Percentiles rank a stretch among this genome's conserved stretches.
Evolutionary conservation across 1,140 invertebrate species (phyloP).

Genomic region (Papilio glaucus): DNA sequence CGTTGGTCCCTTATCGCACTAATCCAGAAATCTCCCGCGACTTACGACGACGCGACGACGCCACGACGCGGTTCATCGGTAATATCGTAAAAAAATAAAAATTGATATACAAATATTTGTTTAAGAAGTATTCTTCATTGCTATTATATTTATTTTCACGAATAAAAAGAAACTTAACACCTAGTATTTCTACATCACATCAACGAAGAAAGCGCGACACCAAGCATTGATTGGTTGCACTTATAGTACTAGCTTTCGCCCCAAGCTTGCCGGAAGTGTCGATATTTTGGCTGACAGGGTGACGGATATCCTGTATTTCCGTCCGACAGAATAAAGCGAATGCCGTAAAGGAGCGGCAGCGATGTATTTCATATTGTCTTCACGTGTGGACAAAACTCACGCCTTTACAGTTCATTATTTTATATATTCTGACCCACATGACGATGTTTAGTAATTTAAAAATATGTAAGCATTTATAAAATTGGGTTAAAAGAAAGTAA

Average conservation of each 20-base stretch:
- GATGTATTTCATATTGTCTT: constrained; percentile 11
- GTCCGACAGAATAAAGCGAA: constrained; percentile 5
- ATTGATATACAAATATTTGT: too few relatives aligned
- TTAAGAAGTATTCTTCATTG: too few relatives aligned
- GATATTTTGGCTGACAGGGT: constrained; percentile 22
- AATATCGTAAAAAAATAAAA: too few relatives aligned
- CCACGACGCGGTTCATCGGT: too few relatives aligned
- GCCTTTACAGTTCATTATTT: constrained; percentile 32
- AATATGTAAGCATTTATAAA: too few relatives aligned
- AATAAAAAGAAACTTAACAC: not conserved
- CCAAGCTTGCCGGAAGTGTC: constrained; percentile 13
- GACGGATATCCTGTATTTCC: constrained; percentile 26
- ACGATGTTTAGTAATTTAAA: not conserved
- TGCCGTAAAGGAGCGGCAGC: constrained; percentile 9
- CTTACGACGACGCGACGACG: too few relatives aligned
- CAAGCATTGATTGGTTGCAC: not conserved
- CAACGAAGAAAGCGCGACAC: not conserved
- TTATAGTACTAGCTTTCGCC: constrained; percentile 1
- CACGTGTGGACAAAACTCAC: not conserved
- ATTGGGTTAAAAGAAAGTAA: too few relatives aligned
- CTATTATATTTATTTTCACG: too few relatives aligned
- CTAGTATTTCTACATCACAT: not conserved
- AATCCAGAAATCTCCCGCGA: too few relatives aligned
- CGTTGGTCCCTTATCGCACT: too few relatives aligned
- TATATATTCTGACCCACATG: constrained; percentile 31